A percentile compares a stretch with the other conserved stretches of the same genome.
phyloP scores from a whole-genome alignment of 2,888 invertebrate genomes.

The Eudemis profundana region DNA sequence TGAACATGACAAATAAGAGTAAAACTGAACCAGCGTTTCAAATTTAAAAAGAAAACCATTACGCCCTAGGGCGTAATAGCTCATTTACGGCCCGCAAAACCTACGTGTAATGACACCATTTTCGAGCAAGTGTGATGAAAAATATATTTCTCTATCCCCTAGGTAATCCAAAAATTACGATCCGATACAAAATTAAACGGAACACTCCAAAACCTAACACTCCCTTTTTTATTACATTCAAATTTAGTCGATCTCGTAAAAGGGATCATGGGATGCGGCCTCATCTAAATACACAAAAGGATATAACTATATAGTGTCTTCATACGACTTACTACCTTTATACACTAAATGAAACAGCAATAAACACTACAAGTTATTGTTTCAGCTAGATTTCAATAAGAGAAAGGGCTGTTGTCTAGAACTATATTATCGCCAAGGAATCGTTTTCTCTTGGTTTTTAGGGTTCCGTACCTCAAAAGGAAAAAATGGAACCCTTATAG shows the following conservation, averaged over 20 bases:
- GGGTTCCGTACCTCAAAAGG: no score
- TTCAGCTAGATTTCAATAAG: slow-evolving; percentile 20
- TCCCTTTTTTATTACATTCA: slow-evolving; percentile 29
- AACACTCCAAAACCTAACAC: neutral
- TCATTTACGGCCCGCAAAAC: no score
- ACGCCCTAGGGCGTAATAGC: no score
- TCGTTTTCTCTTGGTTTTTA: neutral
- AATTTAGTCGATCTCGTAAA: slow-evolving; percentile 27
- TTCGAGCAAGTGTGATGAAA: no score
- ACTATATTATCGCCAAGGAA: slow-evolving; percentile 15
- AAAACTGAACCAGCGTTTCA: no score
- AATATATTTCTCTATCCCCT: no score
- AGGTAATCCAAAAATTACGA: neutral
- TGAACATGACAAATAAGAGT: no score
- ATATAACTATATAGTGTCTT: neutral
- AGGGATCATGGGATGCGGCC: slow-evolving; percentile 13
- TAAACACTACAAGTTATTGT: slow-evolving; percentile 30
- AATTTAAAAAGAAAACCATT: no score
- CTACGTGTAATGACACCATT: no score
- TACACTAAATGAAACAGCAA: neutral
- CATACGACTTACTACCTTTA: neutral
- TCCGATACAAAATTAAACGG: neutral
- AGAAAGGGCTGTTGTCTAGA: slow-evolving; percentile 17
- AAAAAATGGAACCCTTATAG: no score
- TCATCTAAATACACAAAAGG: neutral